phyloP scores from a whole-genome alignment of 1,140 invertebrate genomes.

The Drosophila cardini region DNA sequence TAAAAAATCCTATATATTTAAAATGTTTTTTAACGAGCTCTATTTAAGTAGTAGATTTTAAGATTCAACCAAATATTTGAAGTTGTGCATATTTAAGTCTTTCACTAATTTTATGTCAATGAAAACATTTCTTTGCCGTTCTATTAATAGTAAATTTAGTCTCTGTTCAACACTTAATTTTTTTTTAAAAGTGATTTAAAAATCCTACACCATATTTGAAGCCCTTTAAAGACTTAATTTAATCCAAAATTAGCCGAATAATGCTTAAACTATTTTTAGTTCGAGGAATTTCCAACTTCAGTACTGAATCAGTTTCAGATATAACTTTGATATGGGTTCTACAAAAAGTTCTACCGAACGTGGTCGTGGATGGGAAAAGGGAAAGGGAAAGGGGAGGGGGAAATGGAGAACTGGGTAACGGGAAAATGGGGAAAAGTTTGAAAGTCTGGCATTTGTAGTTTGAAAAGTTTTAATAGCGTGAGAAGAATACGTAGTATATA shows the following conservation, averaged over 20 bases:
- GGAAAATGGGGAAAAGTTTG: conserved; percentile 10
- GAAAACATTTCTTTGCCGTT: no score
- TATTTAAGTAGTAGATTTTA: no score
- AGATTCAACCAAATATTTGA: no score
- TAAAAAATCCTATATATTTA: no score
- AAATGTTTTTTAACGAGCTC: no score
- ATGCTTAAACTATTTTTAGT: conserved; percentile 2
- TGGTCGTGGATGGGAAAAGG: background rate
- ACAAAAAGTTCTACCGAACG: background rate
- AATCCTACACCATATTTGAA: background rate
- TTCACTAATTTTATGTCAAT: no score
- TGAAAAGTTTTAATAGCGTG: conserved; percentile 12
- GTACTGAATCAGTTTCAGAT: conserved; percentile 1
- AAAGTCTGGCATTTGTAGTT: conserved; percentile 15
- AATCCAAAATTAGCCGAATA: background rate
- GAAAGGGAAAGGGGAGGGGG: background rate
- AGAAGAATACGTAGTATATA: background rate
- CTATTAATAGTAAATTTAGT: no score
- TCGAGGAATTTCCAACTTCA: conserved; percentile 1
- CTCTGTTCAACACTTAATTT: no score
- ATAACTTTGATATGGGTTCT: conserved; percentile 7
- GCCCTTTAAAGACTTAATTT: background rate
- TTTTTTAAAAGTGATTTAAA: background rate
- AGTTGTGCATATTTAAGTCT: no score
- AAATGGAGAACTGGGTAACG: no score